phyloP scores from a whole-genome alignment of 2,888 invertebrate genomes.

The Bhutanitis thaidina region DNA sequence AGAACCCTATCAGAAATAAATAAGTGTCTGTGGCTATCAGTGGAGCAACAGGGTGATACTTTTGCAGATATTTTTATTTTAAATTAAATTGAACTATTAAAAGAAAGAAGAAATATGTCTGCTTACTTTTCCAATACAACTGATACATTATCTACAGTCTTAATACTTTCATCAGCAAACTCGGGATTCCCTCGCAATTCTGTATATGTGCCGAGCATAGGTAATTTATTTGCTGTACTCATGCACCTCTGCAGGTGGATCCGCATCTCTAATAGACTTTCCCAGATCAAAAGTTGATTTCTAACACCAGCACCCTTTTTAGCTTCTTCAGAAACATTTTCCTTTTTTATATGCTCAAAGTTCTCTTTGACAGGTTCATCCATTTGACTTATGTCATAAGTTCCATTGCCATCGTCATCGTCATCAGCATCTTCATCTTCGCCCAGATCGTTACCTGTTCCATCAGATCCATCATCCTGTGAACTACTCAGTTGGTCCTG shows the following conservation, averaged over 20 bases:
- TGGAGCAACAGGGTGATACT: too few relatives aligned
- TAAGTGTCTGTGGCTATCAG: too few relatives aligned
- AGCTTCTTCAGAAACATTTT: slow-evolving; percentile 76
- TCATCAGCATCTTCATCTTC: slow-evolving; percentile 41
- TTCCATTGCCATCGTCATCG: slow-evolving; percentile 50
- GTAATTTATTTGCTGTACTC: slow-evolving; percentile 87
- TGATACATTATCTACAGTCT: slow-evolving; percentile 76
- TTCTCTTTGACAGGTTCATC: slow-evolving; percentile 68
- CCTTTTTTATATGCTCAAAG: slow-evolving; percentile 80
- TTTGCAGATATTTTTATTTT: too few relatives aligned
- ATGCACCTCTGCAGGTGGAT: slow-evolving; percentile 93
- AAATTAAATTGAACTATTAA: too few relatives aligned
- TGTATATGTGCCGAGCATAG: slow-evolving; percentile 79
- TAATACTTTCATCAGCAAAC: slow-evolving; percentile 71
- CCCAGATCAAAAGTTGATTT: slow-evolving; percentile 89
- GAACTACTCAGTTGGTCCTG: slow-evolving; percentile 27
- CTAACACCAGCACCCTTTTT: slow-evolving; percentile 84
- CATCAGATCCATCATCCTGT: slow-evolving; percentile 22
- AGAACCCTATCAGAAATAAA: too few relatives aligned
- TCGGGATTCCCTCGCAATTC: slow-evolving; percentile 67
- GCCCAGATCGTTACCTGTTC: slow-evolving; percentile 23
- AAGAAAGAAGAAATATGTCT: background rate
- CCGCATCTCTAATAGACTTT: slow-evolving; percentile 90
- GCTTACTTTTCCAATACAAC: slow-evolving; percentile 82
- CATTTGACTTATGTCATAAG: slow-evolving; percentile 68